Percentiles rank a stretch among this genome's conserved stretches.
Conservation (phyloP, 1,140 invertebrate genomes). For the Lethrus apterus region DNA sequence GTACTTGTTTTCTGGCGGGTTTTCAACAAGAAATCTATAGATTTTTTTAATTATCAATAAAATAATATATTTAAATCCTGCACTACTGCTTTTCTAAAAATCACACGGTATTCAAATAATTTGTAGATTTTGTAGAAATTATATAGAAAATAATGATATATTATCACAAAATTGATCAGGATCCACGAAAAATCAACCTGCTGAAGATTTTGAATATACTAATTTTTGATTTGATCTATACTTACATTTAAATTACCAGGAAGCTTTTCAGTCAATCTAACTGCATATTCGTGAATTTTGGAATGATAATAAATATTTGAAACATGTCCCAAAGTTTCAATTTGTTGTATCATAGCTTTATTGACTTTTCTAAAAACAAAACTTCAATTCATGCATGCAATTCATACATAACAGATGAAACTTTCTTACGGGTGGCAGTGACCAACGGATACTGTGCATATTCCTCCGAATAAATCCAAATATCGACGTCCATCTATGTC, state of each 20-base stretch:
- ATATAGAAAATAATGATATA: no score
- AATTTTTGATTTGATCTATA: slow-evolving; percentile 14
- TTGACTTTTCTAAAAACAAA: slow-evolving; percentile 60
- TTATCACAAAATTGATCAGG: no score
- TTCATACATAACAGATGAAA: slow-evolving; percentile 1
- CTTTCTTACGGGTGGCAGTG: slow-evolving; percentile 92
- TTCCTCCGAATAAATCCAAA: slow-evolving; percentile 91
- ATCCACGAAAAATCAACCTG: no score
- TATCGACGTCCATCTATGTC: slow-evolving; percentile 81
- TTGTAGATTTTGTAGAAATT: no score
- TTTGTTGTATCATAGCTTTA: slow-evolving; percentile 69
- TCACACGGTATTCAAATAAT: no score
- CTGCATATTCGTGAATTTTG: slow-evolving; percentile 83
- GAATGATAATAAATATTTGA: slow-evolving; percentile 88
- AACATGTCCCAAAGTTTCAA: slow-evolving; percentile 80
- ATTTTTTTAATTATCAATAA: no score
- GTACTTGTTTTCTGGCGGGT: no score
- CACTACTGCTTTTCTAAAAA: no score
- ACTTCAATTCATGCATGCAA: neutral
- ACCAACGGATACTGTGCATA: slow-evolving; percentile 95
- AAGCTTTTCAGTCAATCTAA: slow-evolving; percentile 71
- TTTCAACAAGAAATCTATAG: no score
- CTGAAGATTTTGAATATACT: no score
- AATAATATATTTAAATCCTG: no score
- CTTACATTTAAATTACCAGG: slow-evolving; percentile 77